These are phyloP conservation scores for Parnassius apollo DNA, from an alignment of 2,888 invertebrate species.

Conservation along the genomic window DNA sequence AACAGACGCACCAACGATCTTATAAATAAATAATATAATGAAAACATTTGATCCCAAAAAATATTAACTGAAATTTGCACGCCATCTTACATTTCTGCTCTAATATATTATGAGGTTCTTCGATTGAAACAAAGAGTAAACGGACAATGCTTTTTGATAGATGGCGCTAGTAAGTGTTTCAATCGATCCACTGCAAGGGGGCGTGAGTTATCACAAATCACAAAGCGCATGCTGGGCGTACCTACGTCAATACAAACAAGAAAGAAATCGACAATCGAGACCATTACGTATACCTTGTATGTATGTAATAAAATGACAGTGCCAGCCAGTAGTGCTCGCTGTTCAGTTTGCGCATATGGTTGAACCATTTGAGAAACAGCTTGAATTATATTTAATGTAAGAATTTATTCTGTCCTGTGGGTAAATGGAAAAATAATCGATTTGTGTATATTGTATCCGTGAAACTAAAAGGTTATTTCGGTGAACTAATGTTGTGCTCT, in stretches of 20 bases:
- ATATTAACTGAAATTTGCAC: not conserved
- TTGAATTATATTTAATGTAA: constrained; percentile 57
- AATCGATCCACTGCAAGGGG: constrained; percentile 31
- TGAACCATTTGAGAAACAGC: constrained; percentile 62
- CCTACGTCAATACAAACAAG: constrained; percentile 74
- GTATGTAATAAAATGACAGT: constrained; percentile 62
- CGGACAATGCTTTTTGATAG: constrained; percentile 24
- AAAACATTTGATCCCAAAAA: not conserved
- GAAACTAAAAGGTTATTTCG: constrained; percentile 39
- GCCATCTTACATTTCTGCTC: constrained; percentile 4
- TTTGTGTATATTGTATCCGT: constrained; percentile 48
- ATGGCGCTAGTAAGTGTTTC: constrained; percentile 41
- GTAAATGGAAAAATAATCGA: constrained; percentile 52
- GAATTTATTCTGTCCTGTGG: constrained; percentile 57
- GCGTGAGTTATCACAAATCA: constrained; percentile 41
- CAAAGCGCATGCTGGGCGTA: constrained; percentile 62
- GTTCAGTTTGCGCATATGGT: constrained; percentile 66
- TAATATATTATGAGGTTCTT: not conserved
- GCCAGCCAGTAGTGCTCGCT: constrained; percentile 61
- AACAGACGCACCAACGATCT: too few species aligned
- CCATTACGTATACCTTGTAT: constrained; percentile 43
- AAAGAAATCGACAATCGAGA: constrained; percentile 57
- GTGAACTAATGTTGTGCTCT: constrained; percentile 49
- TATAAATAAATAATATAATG: not conserved
- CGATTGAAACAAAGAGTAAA: not conserved